Base-by-base conservation (phyloP, 2,888 invertebrate species). In the Epinotia nisella region DNA sequence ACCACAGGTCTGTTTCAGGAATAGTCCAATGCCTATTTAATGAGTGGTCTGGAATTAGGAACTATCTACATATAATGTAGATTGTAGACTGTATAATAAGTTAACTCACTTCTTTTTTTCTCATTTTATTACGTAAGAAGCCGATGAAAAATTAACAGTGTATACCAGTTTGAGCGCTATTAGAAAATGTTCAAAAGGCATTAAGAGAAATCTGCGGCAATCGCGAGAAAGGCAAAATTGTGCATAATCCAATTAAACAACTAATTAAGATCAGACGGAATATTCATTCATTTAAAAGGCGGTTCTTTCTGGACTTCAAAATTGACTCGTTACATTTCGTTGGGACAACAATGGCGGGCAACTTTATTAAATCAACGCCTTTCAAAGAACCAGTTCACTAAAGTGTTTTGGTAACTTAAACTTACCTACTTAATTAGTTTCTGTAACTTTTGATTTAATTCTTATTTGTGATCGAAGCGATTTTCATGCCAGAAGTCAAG, bases 241-340 rank as follows among this genome's bases (percentile, higher is more conserved):
- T 62, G 49, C 35, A 51, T 72, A 72, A 72, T 72, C 61, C 72
- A 68, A 72, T 72, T 62, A 72, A 49, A 56, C 56, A 68, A 72
- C 67, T 72, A 72, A 72, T 72, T 61, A 61, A 67, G 67, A 56
- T 56, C 39, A 68, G 61, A 72, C 67, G 62, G 72, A 72, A 72
- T 67, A 72, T 67, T 72, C 61, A 72, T 72, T 72, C 56, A 68
- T 51, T 72, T 67, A 61, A 68, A 67, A 17, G 72, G 49, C 49
- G 56, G 61, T 72, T 72, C 67, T 68, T 72, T 72, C 21, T 67
- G 61, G 49, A 72, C 21, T 72, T 55, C 35, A 62, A 39, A 66
- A 62, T 72, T 61, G 61, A 62, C 67, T 72, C 35, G 72, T 62
- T 72, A 62, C 61, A 58, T 58, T 49, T 72, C 49, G 72, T 68